Evolutionary conservation across 2,113 vertebrate species (phyloP).

Genomic region (Xerus inauris): DNA sequence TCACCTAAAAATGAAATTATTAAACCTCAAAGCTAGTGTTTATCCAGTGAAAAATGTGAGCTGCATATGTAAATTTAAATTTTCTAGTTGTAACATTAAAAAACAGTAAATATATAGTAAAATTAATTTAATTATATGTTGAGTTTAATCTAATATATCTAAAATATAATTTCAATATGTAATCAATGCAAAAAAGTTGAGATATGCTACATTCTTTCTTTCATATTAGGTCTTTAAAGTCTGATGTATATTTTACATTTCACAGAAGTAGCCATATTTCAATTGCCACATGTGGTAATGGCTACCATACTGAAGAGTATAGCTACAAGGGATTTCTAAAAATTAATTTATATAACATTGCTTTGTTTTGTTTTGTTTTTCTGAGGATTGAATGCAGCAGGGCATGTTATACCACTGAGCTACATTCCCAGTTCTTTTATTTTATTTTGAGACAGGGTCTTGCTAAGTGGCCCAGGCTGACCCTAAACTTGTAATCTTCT

Average conservation of each 20-base stretch:
- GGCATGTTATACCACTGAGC: too few relatives aligned
- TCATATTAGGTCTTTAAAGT: background rate
- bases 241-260: background rate
- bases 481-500: too few relatives aligned
- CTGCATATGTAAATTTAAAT: slow-evolving; percentile 20
- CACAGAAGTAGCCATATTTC: background rate
- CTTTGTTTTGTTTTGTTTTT: too few relatives aligned
- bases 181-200: slow-evolving; percentile 23
- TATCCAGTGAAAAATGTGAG: too few relatives aligned
- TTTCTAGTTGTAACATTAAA: slow-evolving; percentile 18
- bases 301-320: background rate
- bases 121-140: slow-evolving; percentile 12
- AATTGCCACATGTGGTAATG: background rate
- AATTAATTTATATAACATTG: background rate
- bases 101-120: background rate
- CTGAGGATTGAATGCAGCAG: too few relatives aligned
- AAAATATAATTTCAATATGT: slow-evolving; percentile 31
- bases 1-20: slow-evolving; percentile 24
- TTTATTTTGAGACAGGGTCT: background rate
- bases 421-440: too few relatives aligned
- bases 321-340: background rate
- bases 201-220: background rate
- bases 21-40: slow-evolving; percentile 54
- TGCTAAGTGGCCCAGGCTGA: too few relatives aligned
- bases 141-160: slow-evolving; percentile 34